Base-by-base conservation (phyloP, 2,113 vertebrate genomes). In the Myiopsitta monachus region DNA sequence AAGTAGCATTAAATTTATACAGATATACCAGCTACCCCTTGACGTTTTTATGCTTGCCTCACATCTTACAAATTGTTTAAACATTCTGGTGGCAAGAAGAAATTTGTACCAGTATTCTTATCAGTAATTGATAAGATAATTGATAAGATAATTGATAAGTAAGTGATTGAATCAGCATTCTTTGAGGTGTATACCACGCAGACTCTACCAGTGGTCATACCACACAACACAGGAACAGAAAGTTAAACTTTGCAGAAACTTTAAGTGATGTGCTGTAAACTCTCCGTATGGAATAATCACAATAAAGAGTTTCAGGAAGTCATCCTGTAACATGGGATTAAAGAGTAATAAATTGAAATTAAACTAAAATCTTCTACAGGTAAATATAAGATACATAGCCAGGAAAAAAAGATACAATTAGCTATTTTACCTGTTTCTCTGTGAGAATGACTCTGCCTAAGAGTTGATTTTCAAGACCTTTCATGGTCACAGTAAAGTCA, bases 401-500 rank as follows among this genome's bases (percentile, higher is more conserved):
- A 72, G 17, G 30, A 54, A 72, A 78, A 77, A 83, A 19, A 88
- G 16, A 78, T 41, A 46, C 1, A 44, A 52, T 27, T 47, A 31
- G 66, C 68, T 91, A 3, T 88, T 93, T 72, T 92, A 99, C 99
- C 98, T 99, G 98, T 92, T 99, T 99, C 97, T 99, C 99, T 39
- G 97, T 99, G 69, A 99, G 98, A 96, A 99, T 99, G 92, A 99
- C 99, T 97, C 99, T 98, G n/a, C 99, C 99, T 26, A 99, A 97
- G 47, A 99, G 97, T 88, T 99, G 99, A 92, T 99, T 99, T 96
- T 99, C 99, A 75, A 99, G 98, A 61, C 99, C 99, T 88, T 98
- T 98, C 98, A 99, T 98, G 43, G 99, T 99, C 87, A 99, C 99
- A 2, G 99, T 99, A 95, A 99, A 99, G 96, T 99, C 99, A 38